Base-by-base conservation (phyloP, 92 coral and sea anemone genomes). In the Phenganax marumi region DNA sequence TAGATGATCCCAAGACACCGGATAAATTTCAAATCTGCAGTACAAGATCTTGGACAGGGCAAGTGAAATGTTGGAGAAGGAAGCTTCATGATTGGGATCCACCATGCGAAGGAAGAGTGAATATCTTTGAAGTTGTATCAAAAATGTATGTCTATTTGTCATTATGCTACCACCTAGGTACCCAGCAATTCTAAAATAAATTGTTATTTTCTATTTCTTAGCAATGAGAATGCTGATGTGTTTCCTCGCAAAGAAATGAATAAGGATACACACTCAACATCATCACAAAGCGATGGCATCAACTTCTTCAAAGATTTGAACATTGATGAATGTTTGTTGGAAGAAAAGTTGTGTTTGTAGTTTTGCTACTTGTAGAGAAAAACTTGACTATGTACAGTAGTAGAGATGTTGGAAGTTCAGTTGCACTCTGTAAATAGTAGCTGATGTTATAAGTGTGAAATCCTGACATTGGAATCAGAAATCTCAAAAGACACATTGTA, bases 41-140 rank as follows among this genome's bases (percentile, higher is more conserved):
- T 65, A 96, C 99, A 19, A 77, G 99, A 33, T 96, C 99, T 0
- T 96, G 99, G 99, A 92, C 91, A 7, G 99, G 99, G 7, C 99
- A 96, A 80, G 81, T 96, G 74, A 89, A 85, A 85, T 82, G 87
- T 8, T 96, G 99, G 99, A 88, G 99, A 10, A 78, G 99, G 52
- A 90, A 89, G 52, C 91, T 96, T 7, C 99, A 96, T 72, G 76
- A 74, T 25, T 96, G 91, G 85, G 99, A 96, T 68, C 91, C 91
- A 52, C 91, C 94, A 14, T 72, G 87, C 47, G 91, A 89, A 52
- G 82, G 85, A n/a, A 75, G 81, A 75, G 92, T 89, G 43, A 90
- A 92, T 51, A 54, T 92, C 62, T 96, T 96, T 79, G 81, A 91
- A 47, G 63, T 57, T 9, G 81, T 89, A 47, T 87, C 93, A 65